phyloP scores from a whole-genome alignment of 2,113 vertebrate species.

The Isurus oxyrinchus region DNA sequence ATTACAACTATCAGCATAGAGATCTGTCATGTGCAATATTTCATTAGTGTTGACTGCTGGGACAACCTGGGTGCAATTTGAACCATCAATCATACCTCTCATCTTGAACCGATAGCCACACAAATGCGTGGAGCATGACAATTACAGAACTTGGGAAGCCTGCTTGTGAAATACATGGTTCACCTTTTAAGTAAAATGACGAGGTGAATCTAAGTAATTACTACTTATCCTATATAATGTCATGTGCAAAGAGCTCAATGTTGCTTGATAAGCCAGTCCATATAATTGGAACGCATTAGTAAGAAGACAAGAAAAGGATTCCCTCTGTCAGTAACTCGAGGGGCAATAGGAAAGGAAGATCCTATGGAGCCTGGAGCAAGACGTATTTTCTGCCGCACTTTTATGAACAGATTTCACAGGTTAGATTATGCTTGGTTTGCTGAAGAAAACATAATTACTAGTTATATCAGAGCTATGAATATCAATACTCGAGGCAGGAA shows the following conservation, averaged over 20 bases:
- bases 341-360: neutral
- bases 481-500: neutral
- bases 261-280: no score
- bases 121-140: neutral
- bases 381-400: neutral
- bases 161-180: neutral
- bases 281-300: neutral
- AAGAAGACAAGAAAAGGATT: neutral
- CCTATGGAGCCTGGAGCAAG: neutral
- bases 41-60: neutral
- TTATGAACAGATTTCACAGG: constrained; percentile 15
- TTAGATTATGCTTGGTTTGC: neutral
- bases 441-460: constrained; percentile 5
- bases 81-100: neutral
- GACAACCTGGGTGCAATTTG: neutral
- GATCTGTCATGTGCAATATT: neutral
- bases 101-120: neutral
- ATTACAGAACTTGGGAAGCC: neutral
- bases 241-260: neutral
- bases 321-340: neutral
- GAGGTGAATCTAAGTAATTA: neutral
- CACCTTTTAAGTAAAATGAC: neutral
- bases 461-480: constrained; percentile 20
- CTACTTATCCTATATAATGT: neutral
- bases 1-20: neutral